These are phyloP conservation scores for Deilephila elpenor DNA, from an alignment of 2,888 invertebrate genomes.

Conservation along the genomic window DNA sequence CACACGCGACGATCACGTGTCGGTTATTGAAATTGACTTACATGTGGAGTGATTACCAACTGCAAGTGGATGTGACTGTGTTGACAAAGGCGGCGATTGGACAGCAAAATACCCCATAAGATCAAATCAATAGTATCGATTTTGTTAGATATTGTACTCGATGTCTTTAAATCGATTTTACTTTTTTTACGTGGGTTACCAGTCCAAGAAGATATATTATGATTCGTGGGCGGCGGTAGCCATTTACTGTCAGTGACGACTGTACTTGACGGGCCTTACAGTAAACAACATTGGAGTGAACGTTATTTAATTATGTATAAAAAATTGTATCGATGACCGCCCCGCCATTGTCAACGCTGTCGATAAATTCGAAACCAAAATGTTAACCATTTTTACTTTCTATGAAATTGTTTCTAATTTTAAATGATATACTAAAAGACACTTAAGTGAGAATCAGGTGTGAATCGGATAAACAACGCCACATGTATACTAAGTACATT, in stretches of 20 bases:
- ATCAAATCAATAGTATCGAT: not conserved
- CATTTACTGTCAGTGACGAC: no score
- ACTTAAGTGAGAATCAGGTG: slow-evolving; percentile 56
- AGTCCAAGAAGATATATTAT: no score
- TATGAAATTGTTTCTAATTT: slow-evolving; percentile 6
- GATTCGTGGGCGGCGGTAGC: no score
- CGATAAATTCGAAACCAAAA: slow-evolving; percentile 9
- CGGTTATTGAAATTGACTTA: not conserved
- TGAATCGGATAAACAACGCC: slow-evolving; percentile 42
- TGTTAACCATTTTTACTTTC: slow-evolving; percentile 19
- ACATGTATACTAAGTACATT: slow-evolving; percentile 39
- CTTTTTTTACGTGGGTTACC: not conserved
- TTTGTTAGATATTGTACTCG: not conserved
- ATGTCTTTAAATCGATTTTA: not conserved
- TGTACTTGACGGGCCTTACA: no score
- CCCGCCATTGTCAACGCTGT: slow-evolving; percentile 1
- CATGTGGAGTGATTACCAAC: slow-evolving; percentile 16
- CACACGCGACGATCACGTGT: not conserved
- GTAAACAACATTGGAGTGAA: no score
- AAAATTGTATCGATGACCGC: no score
- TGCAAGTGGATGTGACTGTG: not conserved
- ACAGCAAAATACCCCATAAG: not conserved
- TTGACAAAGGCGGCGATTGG: not conserved
- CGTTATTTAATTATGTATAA: no score
- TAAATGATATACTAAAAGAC: slow-evolving; percentile 44